Conservation (phyloP, 2,888 invertebrate species). For the Lamproptera curius region DNA sequence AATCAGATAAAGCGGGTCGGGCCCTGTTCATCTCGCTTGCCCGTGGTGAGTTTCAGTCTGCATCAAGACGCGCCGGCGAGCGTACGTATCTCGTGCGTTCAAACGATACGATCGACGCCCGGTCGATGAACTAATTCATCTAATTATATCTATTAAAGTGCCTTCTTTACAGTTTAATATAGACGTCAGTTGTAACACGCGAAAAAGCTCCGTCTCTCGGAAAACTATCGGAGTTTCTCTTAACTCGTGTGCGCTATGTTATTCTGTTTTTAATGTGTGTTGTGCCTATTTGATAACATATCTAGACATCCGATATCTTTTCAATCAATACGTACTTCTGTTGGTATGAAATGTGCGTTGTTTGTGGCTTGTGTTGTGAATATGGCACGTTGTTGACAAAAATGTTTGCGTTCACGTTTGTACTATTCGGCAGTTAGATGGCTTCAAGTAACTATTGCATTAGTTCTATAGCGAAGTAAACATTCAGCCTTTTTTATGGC, state of each 20-base stretch:
- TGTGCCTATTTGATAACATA: slow-evolving; percentile 15
- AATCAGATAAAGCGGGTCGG: slow-evolving; percentile 61
- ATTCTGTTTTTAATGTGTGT: too few relatives aligned
- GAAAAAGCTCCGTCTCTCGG: too few relatives aligned
- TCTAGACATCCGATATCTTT: slow-evolving; percentile 17
- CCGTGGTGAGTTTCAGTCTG: slow-evolving; percentile 46
- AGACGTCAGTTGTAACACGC: too few relatives aligned
- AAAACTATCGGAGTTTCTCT: too few relatives aligned
- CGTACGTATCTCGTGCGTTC: slow-evolving; percentile 48
- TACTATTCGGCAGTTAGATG: not conserved
- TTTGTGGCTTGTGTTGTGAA: not conserved
- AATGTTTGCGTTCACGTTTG: not conserved
- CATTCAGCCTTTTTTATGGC: too few relatives aligned
- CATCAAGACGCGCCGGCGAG: slow-evolving; percentile 59
- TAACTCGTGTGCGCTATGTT: too few relatives aligned
- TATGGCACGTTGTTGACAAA: slow-evolving; percentile 4
- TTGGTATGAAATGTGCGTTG: slow-evolving; percentile 3
- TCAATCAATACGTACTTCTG: slow-evolving; percentile 13
- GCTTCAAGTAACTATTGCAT: not conserved
- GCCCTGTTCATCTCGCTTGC: slow-evolving; percentile 53
- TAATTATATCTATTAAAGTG: slow-evolving; percentile 15
- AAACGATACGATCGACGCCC: slow-evolving; percentile 25
- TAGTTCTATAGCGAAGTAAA: too few relatives aligned
- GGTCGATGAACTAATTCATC: slow-evolving; percentile 32
- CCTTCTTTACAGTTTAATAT: not conserved